phyloP scores from a whole-genome alignment of 2,113 vertebrate species.

The Chionis minor region DNA sequence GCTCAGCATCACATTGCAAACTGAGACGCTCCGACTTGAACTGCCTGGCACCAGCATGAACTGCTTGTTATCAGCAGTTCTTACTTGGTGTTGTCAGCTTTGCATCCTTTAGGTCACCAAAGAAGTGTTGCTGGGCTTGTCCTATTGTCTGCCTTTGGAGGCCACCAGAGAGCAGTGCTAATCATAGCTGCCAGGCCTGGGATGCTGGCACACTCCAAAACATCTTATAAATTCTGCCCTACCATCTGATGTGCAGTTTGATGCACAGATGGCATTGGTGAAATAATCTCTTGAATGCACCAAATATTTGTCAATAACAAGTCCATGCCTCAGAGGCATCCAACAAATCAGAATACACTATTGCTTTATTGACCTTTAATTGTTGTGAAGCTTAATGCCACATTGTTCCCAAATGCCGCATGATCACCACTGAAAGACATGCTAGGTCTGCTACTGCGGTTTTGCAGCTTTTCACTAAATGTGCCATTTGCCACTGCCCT shows the following conservation, averaged over 20 bases:
- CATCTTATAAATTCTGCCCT: neutral
- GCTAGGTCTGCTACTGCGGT: neutral
- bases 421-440: neutral
- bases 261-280: neutral
- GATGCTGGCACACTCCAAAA: neutral
- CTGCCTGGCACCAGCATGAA: neutral
- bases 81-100: neutral
- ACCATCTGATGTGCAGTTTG: neutral
- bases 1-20: neutral
- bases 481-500: neutral
- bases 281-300: neutral
- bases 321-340: neutral
- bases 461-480: neutral
- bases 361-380: neutral
- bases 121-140: neutral
- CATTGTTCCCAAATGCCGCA: neutral
- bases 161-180: neutral
- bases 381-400: neutral
- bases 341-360: neutral
- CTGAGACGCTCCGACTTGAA: neutral
- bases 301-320: neutral
- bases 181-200: neutral
- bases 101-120: neutral
- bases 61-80: neutral
- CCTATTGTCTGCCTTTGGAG: neutral